Base-by-base conservation (phyloP, 1,140 invertebrate species). In the Rhagoletis zephyria region DNA sequence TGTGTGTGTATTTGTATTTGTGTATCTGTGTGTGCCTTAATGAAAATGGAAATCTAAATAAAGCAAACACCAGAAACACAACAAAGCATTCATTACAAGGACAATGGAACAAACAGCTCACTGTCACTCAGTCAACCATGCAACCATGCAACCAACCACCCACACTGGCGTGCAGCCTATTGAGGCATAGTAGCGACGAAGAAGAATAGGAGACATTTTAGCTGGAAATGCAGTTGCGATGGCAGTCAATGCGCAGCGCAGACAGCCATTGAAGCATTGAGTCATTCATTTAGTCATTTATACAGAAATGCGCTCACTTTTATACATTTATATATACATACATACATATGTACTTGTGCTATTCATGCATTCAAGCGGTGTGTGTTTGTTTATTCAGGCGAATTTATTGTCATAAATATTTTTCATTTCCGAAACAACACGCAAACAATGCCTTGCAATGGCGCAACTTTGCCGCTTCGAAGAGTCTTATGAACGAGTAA, bases 11-110 rank as follows among this genome's bases (percentile, higher is more conserved):
- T 30, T 30, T 30, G 30, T 30, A 30, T 4, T 64, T 64, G 16
- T 64, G 16, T 64, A 7, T 64, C 1, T 30, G 1, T 30, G 30
- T 30, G 30, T 30, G 30, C 30, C 45, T 9, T 81, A 81, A 81
- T 81, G 74, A 81, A 81, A 81, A 81, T 81, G 74, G 74, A 81
- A 81, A 81, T 81, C 74, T 56, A 51, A 81, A 81, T 81, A 81
- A 81, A 56, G n/a, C 48, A 81, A 81, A 81, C 48, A 81, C 74
- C 74, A 81, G 56, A 81, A 51, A 81, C 74, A 81, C 74, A 81
- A 81, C 51, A 81, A 81, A 81, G 74, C 48, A 81, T 81, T 81
- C 74, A 81, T 81, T 81, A 81, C 51, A 81, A 81, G 74, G 74
- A 81, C 74, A 81, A 81, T 81, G 48, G 48, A 51, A 81, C 74